These are phyloP conservation scores for Microctenopoma steveboyesi DNA, from an alignment of 2,797 vertebrate genomes.

Conservation along the genomic window DNA sequence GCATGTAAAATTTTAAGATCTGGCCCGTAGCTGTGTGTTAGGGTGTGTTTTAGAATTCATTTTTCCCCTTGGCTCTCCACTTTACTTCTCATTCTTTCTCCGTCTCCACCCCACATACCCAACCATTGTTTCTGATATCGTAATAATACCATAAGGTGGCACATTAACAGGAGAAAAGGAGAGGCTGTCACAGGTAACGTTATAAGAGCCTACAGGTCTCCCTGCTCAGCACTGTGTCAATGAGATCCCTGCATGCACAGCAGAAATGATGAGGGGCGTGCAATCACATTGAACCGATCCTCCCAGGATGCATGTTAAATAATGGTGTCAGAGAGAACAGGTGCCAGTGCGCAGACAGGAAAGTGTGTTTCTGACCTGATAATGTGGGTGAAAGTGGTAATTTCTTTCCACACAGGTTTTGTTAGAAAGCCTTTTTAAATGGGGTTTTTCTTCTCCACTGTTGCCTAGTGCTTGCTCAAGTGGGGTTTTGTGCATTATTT, in stretches of 20 bases:
- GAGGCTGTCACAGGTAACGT: constrained; percentile 6
- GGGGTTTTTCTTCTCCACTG: too few species aligned
- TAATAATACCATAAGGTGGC: constrained; percentile 9
- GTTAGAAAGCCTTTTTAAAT: constrained; percentile 29
- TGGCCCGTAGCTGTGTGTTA: constrained; percentile 17
- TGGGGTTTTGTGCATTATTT: too few species aligned
- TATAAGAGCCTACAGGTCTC: constrained; percentile 21
- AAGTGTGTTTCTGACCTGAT: constrained; percentile 54
- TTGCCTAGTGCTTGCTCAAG: too few species aligned
- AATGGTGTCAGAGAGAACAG: constrained; percentile 35
- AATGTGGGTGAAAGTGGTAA: constrained; percentile 44
- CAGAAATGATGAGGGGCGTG: constrained; percentile 33
- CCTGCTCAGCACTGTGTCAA: constrained; percentile 14
- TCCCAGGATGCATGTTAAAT: constrained; percentile 34
- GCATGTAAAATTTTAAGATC: constrained; percentile 26
- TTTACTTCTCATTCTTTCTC: constrained; percentile 13
- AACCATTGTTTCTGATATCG: constrained; percentile 23
- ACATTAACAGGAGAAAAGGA: constrained; percentile 27
- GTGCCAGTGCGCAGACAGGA: constrained; percentile 26
- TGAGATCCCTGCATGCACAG: constrained; percentile 28
- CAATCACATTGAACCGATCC: constrained; percentile 29
- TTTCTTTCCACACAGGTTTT: constrained; percentile 37
- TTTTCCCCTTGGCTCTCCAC: not conserved
- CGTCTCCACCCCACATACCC: not conserved
- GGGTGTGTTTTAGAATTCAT: constrained; percentile 21